phyloP scores from a whole-genome alignment of 2,888 invertebrate species.

The Drosophila eohydei region DNA sequence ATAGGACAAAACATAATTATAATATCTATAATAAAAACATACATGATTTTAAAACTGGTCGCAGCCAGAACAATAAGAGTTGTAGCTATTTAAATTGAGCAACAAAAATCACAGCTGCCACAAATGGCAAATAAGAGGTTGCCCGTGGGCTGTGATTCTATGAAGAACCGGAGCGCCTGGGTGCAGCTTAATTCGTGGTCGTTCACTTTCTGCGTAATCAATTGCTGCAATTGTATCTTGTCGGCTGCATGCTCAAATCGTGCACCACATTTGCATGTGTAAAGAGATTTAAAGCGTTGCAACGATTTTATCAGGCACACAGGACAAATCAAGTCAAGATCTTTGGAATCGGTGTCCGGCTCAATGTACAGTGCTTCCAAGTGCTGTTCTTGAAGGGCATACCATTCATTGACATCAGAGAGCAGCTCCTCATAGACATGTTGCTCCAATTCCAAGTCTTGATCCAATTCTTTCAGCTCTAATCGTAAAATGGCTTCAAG shows the following conservation, averaged over 20 bases:
- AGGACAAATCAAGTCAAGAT: slow-evolving; percentile 85
- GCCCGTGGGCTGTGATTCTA: slow-evolving; percentile 58
- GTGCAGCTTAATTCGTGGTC: slow-evolving; percentile 71
- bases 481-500: slow-evolving; percentile 73
- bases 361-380: slow-evolving; percentile 82
- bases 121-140: slow-evolving; percentile 73
- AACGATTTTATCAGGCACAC: slow-evolving; percentile 85
- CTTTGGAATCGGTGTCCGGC: slow-evolving; percentile 81
- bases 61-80: slow-evolving; percentile 31
- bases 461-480: slow-evolving; percentile 80
- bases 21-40: slow-evolving; percentile 7
- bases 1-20: background rate
- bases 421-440: slow-evolving; percentile 81
- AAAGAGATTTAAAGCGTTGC: slow-evolving; percentile 57
- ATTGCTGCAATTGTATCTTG: slow-evolving; percentile 42
- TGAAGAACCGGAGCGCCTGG: slow-evolving; percentile 72
- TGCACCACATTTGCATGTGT: slow-evolving; percentile 84
- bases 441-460: slow-evolving; percentile 79
- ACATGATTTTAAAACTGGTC: slow-evolving; percentile 17
- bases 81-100: slow-evolving; percentile 55
- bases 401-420: slow-evolving; percentile 82
- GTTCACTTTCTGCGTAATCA: slow-evolving; percentile 59
- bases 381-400: slow-evolving; percentile 75
- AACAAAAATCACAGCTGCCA: slow-evolving; percentile 80
- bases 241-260: slow-evolving; percentile 65